These are phyloP conservation scores for Allobates femoralis DNA, from an alignment of 2,797 vertebrate species.

Conservation along the genomic window DNA sequence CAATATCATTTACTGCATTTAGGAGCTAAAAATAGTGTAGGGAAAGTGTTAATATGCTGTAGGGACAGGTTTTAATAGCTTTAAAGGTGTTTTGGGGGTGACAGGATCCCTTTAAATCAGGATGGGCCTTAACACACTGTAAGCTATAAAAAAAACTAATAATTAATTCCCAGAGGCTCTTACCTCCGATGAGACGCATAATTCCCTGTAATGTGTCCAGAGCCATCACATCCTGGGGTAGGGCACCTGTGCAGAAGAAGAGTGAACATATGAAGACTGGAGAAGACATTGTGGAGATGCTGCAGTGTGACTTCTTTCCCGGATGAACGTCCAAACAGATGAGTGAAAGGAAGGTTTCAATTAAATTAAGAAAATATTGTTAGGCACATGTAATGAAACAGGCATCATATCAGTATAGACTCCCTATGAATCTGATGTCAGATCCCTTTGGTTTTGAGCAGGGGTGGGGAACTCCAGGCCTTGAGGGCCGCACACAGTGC, in stretches of 20 bases:
- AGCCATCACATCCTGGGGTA: constrained; percentile 96
- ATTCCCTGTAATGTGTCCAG: constrained; percentile 98
- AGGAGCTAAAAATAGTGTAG: too few relatives aligned
- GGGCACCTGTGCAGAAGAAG: constrained; percentile 84
- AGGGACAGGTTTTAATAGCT: too few relatives aligned
- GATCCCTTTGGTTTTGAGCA: background rate
- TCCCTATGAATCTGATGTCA: background rate
- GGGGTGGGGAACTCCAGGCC: too few relatives aligned
- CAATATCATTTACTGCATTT: too few relatives aligned
- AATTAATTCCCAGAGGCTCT: constrained; percentile 60
- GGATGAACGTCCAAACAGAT: background rate
- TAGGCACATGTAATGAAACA: background rate
- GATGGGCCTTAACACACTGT: background rate
- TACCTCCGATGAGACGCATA: constrained; percentile 97
- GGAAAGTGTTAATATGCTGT: too few relatives aligned
- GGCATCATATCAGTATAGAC: background rate
- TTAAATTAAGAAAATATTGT: background rate
- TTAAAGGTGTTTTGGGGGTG: too few relatives aligned
- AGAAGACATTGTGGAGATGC: background rate
- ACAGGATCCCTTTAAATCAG: too few relatives aligned
- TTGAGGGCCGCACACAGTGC: too few relatives aligned
- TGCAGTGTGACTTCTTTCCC: background rate
- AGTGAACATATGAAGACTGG: background rate
- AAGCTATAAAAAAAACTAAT: constrained; percentile 15
- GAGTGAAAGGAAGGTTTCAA: background rate